Conservation (phyloP, 2,888 invertebrate genomes). For the Nephrotoma appendiculata region DNA sequence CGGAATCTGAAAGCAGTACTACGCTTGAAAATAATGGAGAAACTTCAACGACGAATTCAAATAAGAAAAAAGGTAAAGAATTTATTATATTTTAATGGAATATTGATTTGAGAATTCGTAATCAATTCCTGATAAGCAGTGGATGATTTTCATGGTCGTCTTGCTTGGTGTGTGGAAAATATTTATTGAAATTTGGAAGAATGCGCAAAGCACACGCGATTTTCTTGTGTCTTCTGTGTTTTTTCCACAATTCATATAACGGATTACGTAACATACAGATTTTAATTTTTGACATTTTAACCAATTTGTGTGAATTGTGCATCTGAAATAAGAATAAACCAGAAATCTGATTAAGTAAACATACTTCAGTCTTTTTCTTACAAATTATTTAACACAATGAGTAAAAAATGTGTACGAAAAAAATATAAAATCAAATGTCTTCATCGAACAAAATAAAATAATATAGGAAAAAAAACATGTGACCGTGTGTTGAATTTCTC, state of each 20-base stretch:
- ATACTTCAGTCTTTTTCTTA: not conserved
- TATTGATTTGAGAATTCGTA: not conserved
- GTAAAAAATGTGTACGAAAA: no score
- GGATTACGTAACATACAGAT: slow-evolving; percentile 11
- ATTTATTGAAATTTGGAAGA: not conserved
- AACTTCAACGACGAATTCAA: slow-evolving; percentile 9
- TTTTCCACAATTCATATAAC: slow-evolving; percentile 11
- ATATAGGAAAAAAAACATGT: not conserved
- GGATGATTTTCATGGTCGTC: not conserved
- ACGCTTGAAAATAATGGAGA: slow-evolving; percentile 9
- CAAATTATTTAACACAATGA: no score
- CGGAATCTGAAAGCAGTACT: slow-evolving; percentile 9
- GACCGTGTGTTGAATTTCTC: not conserved
- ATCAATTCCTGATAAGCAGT: not conserved
- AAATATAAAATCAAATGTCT: not conserved
- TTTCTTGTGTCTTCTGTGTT: not conserved
- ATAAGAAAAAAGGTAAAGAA: slow-evolving; percentile 16
- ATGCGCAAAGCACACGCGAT: not conserved
- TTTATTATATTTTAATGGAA: not conserved
- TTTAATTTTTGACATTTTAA: not conserved
- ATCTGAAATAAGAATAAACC: not conserved
- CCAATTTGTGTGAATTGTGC: not conserved
- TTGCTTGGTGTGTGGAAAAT: not conserved
- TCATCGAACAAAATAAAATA: not conserved
- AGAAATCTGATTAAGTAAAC: not conserved